Base-by-base conservation (phyloP, 2,888 invertebrate species). In the Agrotis segetum region DNA sequence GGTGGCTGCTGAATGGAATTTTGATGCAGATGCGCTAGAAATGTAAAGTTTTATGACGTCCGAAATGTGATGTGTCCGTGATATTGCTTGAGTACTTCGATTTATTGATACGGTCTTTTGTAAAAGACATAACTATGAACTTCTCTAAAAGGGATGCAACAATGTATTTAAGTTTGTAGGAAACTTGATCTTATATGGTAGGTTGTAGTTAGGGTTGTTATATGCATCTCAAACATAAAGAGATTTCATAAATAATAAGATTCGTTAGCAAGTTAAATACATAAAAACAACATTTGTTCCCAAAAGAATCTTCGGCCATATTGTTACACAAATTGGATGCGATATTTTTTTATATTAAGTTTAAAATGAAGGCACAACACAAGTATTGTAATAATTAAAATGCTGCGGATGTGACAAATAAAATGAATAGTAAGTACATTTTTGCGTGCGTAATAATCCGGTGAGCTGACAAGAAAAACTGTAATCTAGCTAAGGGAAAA, bases 381-480 rank as follows among this genome's bases (percentile, higher is more conserved):
- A 64, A 79, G 69, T 76, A 79, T 85, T 74, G 75, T 76, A 67
- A 81, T 84, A 77, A 81, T 77, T 85, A 84, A 81, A 84, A 79
- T 79, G 71, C 75, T 76, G 73, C 67, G 68, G 77, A 81, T 79
- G 69, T 77, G 82, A 84, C 79, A 85, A 76, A 82, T 82, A 84
- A 77, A 81, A 85, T 85, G 79, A 85, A 84, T 79, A 76, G 67
- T 79, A 81, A 85, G 77, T 82, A 76, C 79, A 82, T 81, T 81
- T 85, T 85, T 85, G 72, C 79, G 82, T 84, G 79, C 75, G 74
- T 76, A 81, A 81, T 85, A 85, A 79, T 79, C 71, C 40, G 24
- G 19, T 16, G 3, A 50, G 21, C 9, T 14, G 16, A 2, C 61
- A 77, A 56, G 47, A 61, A n/a, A 67, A 73, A 81, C 21, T 68